A percentile compares a stretch with the other conserved stretches of the same genome.
phyloP scores from a whole-genome alignment of 1,140 invertebrate species.

The Drosophila sp. region DNA sequence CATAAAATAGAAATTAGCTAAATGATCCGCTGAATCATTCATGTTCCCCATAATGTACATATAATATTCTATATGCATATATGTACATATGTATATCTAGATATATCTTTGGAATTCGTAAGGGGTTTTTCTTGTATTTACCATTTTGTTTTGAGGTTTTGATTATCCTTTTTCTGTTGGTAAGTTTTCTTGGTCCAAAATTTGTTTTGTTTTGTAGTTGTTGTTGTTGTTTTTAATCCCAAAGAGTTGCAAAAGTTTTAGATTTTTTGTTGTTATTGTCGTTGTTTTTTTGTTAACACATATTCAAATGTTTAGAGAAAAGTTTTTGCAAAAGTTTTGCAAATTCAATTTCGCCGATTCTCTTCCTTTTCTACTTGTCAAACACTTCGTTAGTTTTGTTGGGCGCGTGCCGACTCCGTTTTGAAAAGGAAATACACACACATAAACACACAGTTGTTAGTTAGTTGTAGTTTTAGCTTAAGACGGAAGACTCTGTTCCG shows the following conservation, averaged over 20 bases:
- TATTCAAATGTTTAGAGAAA: conserved; percentile 7
- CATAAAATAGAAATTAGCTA: conserved; percentile 77
- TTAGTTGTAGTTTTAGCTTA: neutral
- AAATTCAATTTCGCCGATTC: conserved; percentile 33
- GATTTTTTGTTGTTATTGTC: conserved; percentile 16
- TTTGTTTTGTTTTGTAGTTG: conserved; percentile 34
- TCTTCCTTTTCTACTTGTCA: conserved; percentile 18
- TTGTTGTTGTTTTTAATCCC: conserved; percentile 40
- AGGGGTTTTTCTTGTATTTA: conserved; percentile 43
- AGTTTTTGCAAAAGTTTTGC: conserved; percentile 22
- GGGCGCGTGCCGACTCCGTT: conserved; percentile 16
- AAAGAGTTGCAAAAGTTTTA: conserved; percentile 25
- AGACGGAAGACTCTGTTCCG: conserved; percentile 22
- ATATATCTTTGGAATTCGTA: neutral
- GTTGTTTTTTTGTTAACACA: conserved; percentile 19
- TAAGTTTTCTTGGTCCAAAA: conserved; percentile 18
- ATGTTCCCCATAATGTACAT: conserved; percentile 26
- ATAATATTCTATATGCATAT: conserved; percentile 17
- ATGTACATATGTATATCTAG: conserved; percentile 3
- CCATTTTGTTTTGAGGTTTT: conserved; percentile 63
- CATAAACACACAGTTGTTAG: neutral
- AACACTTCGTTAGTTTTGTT: conserved; percentile 23
- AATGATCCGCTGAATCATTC: conserved; percentile 48
- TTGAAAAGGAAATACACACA: conserved; percentile 17
- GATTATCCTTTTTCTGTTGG: conserved; percentile 15